phyloP scores from a whole-genome alignment of 2,797 vertebrate genomes.

The Poecilia picta region DNA sequence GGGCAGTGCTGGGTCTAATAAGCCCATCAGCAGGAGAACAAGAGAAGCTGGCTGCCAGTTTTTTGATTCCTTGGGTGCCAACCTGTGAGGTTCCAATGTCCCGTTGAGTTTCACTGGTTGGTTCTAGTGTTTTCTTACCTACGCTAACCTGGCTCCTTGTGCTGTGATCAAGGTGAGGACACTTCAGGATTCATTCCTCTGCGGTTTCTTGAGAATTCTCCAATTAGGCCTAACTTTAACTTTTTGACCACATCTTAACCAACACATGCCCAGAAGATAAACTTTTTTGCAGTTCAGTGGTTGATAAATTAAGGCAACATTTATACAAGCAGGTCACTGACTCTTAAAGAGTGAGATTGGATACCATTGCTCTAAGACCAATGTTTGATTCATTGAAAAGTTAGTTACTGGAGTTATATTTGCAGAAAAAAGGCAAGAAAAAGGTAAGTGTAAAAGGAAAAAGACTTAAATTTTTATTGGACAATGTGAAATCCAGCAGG shows the following conservation, averaged over 20 bases:
- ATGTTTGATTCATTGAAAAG: conserved; percentile 23
- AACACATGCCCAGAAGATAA: neutral
- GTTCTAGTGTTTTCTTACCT: neutral
- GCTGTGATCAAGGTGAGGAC: no score
- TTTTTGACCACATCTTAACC: neutral
- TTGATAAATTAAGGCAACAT: neutral
- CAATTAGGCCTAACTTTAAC: neutral
- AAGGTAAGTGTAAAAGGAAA: conserved; percentile 29
- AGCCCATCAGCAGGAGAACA: neutral
- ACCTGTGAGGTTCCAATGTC: no score
- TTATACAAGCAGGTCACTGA: neutral
- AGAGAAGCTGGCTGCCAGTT: neutral
- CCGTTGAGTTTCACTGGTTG: neutral
- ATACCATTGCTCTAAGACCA: neutral
- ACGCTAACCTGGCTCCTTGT: no score
- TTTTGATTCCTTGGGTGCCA: neutral
- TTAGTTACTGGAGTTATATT: neutral
- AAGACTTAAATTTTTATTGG: conserved; percentile 40
- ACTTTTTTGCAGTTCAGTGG: neutral
- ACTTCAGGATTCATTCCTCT: no score
- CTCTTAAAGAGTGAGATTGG: neutral
- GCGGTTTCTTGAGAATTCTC: no score
- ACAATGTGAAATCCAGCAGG: conserved; percentile 51
- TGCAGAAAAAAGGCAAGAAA: conserved; percentile 11
- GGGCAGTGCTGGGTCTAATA: neutral